Conservation (phyloP, 2,113 vertebrate species). For the Isurus oxyrinchus region DNA sequence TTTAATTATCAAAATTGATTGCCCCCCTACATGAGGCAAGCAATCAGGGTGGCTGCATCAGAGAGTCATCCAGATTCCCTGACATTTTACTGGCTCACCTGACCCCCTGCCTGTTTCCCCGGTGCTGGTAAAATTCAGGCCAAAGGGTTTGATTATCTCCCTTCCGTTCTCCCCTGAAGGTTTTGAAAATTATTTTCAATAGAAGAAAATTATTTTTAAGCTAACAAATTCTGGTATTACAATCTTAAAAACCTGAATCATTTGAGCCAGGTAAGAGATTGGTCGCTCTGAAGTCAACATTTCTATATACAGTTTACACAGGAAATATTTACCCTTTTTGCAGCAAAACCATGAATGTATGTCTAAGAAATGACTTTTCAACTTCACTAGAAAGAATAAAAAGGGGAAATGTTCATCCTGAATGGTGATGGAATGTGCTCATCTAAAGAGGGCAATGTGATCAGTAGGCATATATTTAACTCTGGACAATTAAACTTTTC, state of each 20-base stretch:
- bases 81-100: too few species aligned
- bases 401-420: background rate
- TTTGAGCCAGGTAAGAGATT: background rate
- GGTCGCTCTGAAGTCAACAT: background rate
- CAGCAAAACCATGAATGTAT: too few species aligned
- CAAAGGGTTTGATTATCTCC: background rate
- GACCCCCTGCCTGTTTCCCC: too few species aligned
- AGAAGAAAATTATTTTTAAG: background rate
- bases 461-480: background rate
- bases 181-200: background rate
- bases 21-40: too few species aligned
- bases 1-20: too few species aligned
- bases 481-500: background rate
- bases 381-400: too few species aligned
- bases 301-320: background rate
- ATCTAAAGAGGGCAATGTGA: background rate
- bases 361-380: too few species aligned
- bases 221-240: background rate
- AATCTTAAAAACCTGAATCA: background rate
- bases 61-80: too few species aligned
- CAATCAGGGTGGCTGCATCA: too few species aligned
- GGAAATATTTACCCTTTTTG: too few species aligned
- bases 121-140: too few species aligned
- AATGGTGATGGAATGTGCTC: background rate
- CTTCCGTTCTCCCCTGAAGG: background rate